Evolutionary conservation across 2,888 invertebrate species (phyloP).

Genomic region (Plagodis dolabraria): DNA sequence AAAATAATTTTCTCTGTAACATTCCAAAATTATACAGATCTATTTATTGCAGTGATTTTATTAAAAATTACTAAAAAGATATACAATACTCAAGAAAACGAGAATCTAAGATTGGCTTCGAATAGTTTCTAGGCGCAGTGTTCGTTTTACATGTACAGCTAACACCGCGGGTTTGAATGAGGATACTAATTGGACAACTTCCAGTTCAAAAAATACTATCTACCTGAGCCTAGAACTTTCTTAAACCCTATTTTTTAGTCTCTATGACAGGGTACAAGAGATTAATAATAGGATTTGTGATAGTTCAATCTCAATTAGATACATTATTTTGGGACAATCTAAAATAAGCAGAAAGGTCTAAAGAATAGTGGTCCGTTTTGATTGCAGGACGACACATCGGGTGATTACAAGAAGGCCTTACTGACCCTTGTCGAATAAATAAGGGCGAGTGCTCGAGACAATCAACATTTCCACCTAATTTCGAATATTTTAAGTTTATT

Average conservation of each 20-base stretch:
- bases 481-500: slow-evolving; percentile 64
- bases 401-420: slow-evolving; percentile 96
- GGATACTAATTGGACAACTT: slow-evolving; percentile 21
- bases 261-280: not conserved
- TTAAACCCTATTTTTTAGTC: slow-evolving; percentile 2
- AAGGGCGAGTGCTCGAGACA: slow-evolving; percentile 44
- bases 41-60: slow-evolving; percentile 39
- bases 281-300: slow-evolving; percentile 1
- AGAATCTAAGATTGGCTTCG: slow-evolving; percentile 12
- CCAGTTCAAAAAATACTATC: slow-evolving; percentile 6
- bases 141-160: slow-evolving; percentile 23
- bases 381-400: slow-evolving; percentile 96
- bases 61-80: not conserved
- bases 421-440: slow-evolving; percentile 91
- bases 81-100: not conserved
- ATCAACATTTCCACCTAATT: slow-evolving; percentile 57
- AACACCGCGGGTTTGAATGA: slow-evolving; percentile 32
- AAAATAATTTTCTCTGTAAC: slow-evolving; percentile 28
- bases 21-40: slow-evolving; percentile 66
- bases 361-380: slow-evolving; percentile 61
- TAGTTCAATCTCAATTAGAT: slow-evolving; percentile 5
- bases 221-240: slow-evolving; percentile 7
- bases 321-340: slow-evolving; percentile 6
- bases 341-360: slow-evolving; percentile 25
- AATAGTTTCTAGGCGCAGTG: slow-evolving; percentile 10